phyloP scores from a whole-genome alignment of 2,888 invertebrate genomes.

The Cataglyphis albicans region DNA sequence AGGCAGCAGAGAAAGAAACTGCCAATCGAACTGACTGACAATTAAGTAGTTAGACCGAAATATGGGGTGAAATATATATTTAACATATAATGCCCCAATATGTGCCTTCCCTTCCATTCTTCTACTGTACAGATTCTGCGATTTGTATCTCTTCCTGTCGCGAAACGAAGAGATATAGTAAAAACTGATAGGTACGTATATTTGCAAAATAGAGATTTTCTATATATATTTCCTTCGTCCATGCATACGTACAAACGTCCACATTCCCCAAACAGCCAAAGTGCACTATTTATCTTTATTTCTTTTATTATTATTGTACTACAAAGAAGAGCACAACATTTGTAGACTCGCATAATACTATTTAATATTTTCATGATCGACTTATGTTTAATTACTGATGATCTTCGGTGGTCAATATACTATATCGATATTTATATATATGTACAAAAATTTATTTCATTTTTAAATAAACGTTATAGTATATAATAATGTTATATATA shows the following conservation, averaged over 20 bases:
- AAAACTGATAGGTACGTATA: constrained; percentile 53
- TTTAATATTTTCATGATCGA: constrained; percentile 67
- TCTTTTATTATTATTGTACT: constrained; percentile 62
- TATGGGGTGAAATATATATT: constrained; percentile 40
- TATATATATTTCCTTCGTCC: constrained; percentile 17
- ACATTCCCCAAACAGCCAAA: constrained; percentile 72
- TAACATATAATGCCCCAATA: constrained; percentile 64
- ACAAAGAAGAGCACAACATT: constrained; percentile 73
- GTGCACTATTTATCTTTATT: constrained; percentile 69
- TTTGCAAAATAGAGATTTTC: constrained; percentile 40
- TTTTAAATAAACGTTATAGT: constrained; percentile 77
- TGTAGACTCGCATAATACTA: constrained; percentile 67
- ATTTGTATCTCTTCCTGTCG: constrained; percentile 52
- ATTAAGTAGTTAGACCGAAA: constrained; percentile 59
- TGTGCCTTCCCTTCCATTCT: constrained; percentile 71
- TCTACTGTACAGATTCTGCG: constrained; percentile 63
- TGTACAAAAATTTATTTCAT: constrained; percentile 78
- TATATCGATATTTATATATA: constrained; percentile 73
- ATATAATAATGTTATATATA: constrained; percentile 75
- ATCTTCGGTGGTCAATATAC: constrained; percentile 46
- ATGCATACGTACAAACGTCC: constrained; percentile 32
- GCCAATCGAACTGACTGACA: constrained; percentile 77
- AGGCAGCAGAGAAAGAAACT: constrained; percentile 81
- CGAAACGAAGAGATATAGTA: constrained; percentile 14
- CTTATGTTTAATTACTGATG: constrained; percentile 56